Percentiles rank a stretch among this genome's conserved stretches.
phyloP scores from a whole-genome alignment of 2,797 vertebrate genomes.

The Pantherophis alleghaniensis region DNA sequence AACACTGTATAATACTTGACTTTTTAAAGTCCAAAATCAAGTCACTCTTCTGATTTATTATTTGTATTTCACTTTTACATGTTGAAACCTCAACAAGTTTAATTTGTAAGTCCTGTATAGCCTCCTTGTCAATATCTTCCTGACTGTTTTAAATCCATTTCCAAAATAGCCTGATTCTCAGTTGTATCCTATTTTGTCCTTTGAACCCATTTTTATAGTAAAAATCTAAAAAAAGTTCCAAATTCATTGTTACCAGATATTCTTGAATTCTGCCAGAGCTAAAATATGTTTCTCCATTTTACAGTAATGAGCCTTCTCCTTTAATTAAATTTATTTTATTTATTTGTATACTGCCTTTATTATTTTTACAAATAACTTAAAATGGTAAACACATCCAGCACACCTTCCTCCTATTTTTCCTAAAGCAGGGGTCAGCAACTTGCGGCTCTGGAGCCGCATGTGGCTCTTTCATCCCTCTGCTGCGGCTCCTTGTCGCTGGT shows the following conservation, averaged over 20 bases:
- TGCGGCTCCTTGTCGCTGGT: no score
- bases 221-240: background rate
- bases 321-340: background rate
- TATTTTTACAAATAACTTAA: background rate
- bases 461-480: no score
- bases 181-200: background rate
- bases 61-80: background rate
- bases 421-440: background rate
- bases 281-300: background rate
- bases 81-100: background rate
- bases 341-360: background rate
- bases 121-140: background rate
- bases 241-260: background rate
- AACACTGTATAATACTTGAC: background rate
- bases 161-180: background rate
- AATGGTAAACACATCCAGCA: background rate
- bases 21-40: background rate
- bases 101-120: background rate
- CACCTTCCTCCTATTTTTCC: background rate
- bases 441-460: no score
- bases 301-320: background rate
- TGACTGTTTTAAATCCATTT: background rate
- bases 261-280: background rate
- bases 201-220: background rate
- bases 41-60: background rate